Evolutionary conservation across 2,888 invertebrate species (phyloP).

Genomic region (Tigriopus californicus): DNA sequence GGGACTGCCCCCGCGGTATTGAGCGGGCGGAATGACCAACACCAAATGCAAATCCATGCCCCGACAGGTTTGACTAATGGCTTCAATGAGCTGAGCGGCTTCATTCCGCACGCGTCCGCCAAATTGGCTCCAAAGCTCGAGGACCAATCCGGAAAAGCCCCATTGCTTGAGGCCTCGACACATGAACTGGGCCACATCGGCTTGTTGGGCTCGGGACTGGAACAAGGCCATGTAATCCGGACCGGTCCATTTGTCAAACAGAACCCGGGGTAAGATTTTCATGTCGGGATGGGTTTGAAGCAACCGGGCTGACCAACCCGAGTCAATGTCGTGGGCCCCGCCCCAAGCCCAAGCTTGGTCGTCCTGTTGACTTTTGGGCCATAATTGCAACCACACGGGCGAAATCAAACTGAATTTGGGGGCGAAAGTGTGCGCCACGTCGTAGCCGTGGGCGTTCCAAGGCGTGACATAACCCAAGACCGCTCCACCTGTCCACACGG

Average conservation of each 20-base stretch:
- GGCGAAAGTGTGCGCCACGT: slow-evolving; percentile 70
- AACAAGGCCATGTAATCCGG: slow-evolving; percentile 7
- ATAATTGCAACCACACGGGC: slow-evolving; percentile 84
- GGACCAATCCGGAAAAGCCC: slow-evolving; percentile 56
- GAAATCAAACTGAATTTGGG: slow-evolving; percentile 70
- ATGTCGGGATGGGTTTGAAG: background rate
- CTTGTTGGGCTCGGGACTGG: background rate
- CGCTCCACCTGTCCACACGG: slow-evolving; percentile 47
- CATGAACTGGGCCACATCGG: slow-evolving; percentile 10
- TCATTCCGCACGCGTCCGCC: slow-evolving; percentile 40
- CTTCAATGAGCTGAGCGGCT: slow-evolving; percentile 36
- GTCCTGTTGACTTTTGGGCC: slow-evolving; percentile 34
- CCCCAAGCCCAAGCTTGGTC: slow-evolving; percentile 40
- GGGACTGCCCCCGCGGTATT: slow-evolving; percentile 24
- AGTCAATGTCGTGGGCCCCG: slow-evolving; percentile 33
- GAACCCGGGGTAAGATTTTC: slow-evolving; percentile 14
- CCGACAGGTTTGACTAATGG: slow-evolving; percentile 36
- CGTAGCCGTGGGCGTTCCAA: slow-evolving; percentile 87
- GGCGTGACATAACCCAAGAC: slow-evolving; percentile 81
- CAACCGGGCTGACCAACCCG: background rate
- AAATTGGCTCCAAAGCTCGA: slow-evolving; percentile 77
- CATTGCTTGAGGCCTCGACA: background rate
- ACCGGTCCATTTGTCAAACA: slow-evolving; percentile 18
- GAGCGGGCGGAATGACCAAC: slow-evolving; percentile 58
- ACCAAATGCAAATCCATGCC: slow-evolving; percentile 28